phyloP scores from a whole-genome alignment of 2,888 invertebrate genomes.

The Drosophila paracracens region DNA sequence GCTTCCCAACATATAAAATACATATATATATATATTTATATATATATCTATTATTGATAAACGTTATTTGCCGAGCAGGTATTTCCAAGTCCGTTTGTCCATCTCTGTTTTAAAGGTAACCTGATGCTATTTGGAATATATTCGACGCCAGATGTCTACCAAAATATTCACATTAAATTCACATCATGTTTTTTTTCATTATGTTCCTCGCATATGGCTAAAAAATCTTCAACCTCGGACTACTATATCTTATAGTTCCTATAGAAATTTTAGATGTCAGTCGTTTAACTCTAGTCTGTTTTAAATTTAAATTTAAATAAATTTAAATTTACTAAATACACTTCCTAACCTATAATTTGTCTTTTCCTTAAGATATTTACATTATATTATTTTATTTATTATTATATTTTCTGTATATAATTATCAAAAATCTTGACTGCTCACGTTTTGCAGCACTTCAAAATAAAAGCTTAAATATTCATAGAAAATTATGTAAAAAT shows the following conservation, averaged over 20 bases:
- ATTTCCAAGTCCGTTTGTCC: neutral
- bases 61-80: neutral
- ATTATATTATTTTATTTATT: too few species aligned
- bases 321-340: neutral
- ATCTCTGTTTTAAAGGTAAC: neutral
- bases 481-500: neutral
- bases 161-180: neutral
- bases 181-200: neutral
- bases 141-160: neutral
- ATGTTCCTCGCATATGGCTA: neutral
- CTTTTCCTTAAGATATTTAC: neutral
- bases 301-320: too few species aligned
- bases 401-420: neutral
- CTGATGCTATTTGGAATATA: neutral
- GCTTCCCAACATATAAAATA: neutral
- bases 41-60: neutral
- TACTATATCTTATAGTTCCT: neutral
- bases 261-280: neutral
- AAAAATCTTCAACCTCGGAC: neutral
- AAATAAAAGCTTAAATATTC: neutral
- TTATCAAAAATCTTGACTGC: neutral
- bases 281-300: neutral
- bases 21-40: neutral
- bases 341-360: neutral
- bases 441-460: neutral